phyloP scores from a whole-genome alignment of 2,888 invertebrate genomes.

The Volucella zonaria region DNA sequence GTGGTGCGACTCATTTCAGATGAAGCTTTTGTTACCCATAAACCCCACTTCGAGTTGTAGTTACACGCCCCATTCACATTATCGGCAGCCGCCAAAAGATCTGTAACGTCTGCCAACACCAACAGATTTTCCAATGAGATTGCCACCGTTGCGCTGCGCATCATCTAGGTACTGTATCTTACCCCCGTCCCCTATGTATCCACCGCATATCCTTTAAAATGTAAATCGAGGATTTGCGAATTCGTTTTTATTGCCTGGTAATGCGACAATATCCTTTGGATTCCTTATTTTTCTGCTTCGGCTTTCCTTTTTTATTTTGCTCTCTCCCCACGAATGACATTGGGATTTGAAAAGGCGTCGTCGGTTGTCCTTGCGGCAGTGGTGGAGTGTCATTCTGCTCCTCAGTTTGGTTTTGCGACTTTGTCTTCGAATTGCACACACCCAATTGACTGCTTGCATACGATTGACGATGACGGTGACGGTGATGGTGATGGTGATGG shows the following conservation, averaged over 20 bases:
- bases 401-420: conserved; percentile 51
- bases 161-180: conserved; percentile 7
- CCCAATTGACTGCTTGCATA: conserved; percentile 65
- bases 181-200: conserved; percentile 5
- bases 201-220: conserved; percentile 73
- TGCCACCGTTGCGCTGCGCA: conserved; percentile 67
- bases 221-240: conserved; percentile 74
- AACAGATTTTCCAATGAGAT: conserved; percentile 73
- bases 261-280: conserved; percentile 74
- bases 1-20: conserved; percentile 62
- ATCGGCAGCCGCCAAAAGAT: conserved; percentile 71
- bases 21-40: conserved; percentile 66
- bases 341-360: conserved; percentile 71
- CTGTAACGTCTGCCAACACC: conserved; percentile 71
- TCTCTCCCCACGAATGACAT: conserved; percentile 52
- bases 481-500: no score
- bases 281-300: conserved; percentile 18
- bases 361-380: conserved; percentile 56
- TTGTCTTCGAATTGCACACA: conserved; percentile 70
- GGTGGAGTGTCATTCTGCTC: conserved; percentile 19
- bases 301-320: conserved; percentile 1
- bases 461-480: conserved; percentile 38
- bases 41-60: conserved; percentile 15
- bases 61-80: conserved; percentile 64
- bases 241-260: conserved; percentile 74